Percentiles rank a stretch among this genome's conserved stretches.
These are phyloP conservation scores for Malthinus flaveolus DNA, from an alignment of 2,888 invertebrate species.

Conservation along the genomic window DNA sequence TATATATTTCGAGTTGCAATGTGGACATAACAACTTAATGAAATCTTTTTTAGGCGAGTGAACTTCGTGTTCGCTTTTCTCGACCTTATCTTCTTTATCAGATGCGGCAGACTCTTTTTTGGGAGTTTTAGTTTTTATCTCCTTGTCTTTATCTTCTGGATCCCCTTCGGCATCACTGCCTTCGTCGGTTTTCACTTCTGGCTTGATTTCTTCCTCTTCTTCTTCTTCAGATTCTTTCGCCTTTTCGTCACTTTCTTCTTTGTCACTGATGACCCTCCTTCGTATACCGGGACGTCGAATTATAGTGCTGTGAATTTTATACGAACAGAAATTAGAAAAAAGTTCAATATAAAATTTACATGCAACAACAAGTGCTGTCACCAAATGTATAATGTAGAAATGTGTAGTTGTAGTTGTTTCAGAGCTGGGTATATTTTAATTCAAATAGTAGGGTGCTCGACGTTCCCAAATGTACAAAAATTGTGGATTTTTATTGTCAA, in stretches of 20 bases:
- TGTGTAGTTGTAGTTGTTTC: too few species aligned
- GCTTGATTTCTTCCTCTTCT: slow-evolving; percentile 46
- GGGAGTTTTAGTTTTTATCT: slow-evolving; percentile 47
- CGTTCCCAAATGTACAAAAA: too few species aligned
- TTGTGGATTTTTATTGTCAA: too few species aligned
- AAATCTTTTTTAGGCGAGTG: slow-evolving; percentile 54
- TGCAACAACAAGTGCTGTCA: neutral
- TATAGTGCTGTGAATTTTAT: slow-evolving; percentile 37
- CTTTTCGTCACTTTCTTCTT: slow-evolving; percentile 51
- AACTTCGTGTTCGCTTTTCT: slow-evolving; percentile 48
- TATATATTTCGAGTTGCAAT: slow-evolving; percentile 73
- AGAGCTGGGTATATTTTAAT: too few species aligned
- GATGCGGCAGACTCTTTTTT: slow-evolving; percentile 58
- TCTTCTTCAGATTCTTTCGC: slow-evolving; percentile 46
- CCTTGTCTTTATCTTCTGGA: slow-evolving; percentile 47
- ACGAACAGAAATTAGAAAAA: neutral
- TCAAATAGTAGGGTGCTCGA: too few species aligned
- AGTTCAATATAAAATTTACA: neutral
- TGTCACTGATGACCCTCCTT: slow-evolving; percentile 31
- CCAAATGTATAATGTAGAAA: neutral
- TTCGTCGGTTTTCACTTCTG: slow-evolving; percentile 35
- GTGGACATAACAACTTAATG: slow-evolving; percentile 76
- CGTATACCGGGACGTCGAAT: slow-evolving; percentile 35
- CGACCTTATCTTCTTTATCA: slow-evolving; percentile 60
- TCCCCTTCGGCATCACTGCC: slow-evolving; percentile 33